Percentiles rank a stretch among this genome's conserved stretches.
Conservation (phyloP, 2,797 vertebrate genomes). For the Natrix natrix region DNA sequence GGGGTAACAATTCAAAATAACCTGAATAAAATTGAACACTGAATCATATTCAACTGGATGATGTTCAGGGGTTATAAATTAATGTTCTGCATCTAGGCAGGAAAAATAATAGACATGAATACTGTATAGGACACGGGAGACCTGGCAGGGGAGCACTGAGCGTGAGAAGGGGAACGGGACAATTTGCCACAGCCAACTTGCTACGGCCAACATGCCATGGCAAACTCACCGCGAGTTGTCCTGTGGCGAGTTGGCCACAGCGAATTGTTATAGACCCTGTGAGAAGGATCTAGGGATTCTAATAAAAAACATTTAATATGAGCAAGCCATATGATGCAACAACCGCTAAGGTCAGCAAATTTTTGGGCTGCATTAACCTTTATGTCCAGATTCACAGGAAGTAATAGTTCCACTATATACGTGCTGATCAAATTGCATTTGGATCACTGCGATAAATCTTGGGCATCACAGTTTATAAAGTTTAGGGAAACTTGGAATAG, state of each 20-base stretch:
- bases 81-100: neutral
- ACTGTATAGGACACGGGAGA: neutral
- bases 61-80: neutral
- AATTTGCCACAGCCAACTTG: too few species aligned
- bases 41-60: neutral
- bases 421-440: neutral
- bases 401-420: neutral
- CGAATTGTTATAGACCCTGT: too few species aligned
- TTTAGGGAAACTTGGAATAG: neutral
- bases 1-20: neutral
- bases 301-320: neutral
- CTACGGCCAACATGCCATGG: too few species aligned
- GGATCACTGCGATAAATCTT: neutral
- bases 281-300: neutral
- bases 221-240: too few species aligned
- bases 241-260: too few species aligned
- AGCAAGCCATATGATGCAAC: neutral
- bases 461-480: neutral
- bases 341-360: neutral
- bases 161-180: neutral
- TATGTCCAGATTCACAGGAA: neutral
- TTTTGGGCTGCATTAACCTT: neutral
- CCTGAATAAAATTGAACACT: neutral
- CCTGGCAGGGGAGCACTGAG: neutral
- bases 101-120: neutral